Base-by-base conservation (phyloP, 1,140 invertebrate species). In the Drosophila funebris region DNA sequence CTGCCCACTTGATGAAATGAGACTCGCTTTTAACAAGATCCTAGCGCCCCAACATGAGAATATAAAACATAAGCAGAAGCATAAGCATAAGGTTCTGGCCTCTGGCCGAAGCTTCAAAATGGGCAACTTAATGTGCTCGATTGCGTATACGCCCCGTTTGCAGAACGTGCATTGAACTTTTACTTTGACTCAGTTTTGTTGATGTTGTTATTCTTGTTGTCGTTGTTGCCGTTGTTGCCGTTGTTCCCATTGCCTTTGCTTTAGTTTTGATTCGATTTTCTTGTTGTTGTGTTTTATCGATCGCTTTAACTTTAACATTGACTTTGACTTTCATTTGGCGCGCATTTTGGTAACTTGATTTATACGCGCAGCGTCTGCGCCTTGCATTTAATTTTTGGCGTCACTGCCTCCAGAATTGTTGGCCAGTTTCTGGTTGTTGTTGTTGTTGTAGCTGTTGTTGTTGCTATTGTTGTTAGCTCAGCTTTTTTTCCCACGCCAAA, bases 101-200 rank as follows among this genome's bases (percentile, higher is more conserved):
- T 50, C 60, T 60, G 70, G 54, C 56, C 48, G n/a, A 14, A 56
- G 37, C 9, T 11, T 22, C 31, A 37, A 64, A 31, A 41, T 41
- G 39, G 50, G 73, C 60, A 61, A 71, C 81, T 87, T 85, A 82
- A 87, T 87, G 78, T 74, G 63, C 57, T 80, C 82, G 83, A 88
- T 87, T 88, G 78, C 83, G 83, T 88, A 87, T 87, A 87, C 83
- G 83, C 83, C 83, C 83, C 83, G 64, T 87, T 87, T 53, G 54
- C 69, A 33, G 39, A 69, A 73, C 78, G 82, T 78, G 66, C 83
- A 88, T 87, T 87, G 83, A 87, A 87, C 83, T 77, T 64, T 85
- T 71, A 53, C 58, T 60, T 41, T n/a, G 60, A 16, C 33, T 43
- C 71, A 36, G 41, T 71, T 72, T 41, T 48, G 43, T 31, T 50